Percentiles rank a stretch among this genome's conserved stretches.
Evolutionary conservation across 2,797 vertebrate species (phyloP).

Genomic region (Megaceryle alcyon): DNA sequence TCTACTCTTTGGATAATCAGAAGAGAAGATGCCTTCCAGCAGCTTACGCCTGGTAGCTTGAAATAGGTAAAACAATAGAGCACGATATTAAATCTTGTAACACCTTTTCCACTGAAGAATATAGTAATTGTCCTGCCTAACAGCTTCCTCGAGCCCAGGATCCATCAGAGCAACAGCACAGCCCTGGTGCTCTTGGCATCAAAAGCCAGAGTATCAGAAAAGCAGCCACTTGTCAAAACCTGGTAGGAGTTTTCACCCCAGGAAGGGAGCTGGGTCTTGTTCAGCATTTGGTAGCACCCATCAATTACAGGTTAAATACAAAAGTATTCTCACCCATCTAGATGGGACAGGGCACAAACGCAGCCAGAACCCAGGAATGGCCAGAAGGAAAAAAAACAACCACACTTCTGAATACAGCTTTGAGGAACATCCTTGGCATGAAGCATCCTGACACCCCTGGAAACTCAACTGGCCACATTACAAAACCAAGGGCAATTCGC

Average conservation of each 20-base stretch:
- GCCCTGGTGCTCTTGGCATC: background rate
- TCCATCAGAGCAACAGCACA: background rate
- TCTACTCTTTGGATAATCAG: background rate
- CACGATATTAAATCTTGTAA: conserved; percentile 27
- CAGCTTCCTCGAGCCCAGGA: background rate
- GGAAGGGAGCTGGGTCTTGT: background rate
- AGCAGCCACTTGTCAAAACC: background rate
- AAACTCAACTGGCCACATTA: background rate
- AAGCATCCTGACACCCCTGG: background rate
- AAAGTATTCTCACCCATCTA: background rate
- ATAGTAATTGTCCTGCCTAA: background rate
- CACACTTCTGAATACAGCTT: background rate
- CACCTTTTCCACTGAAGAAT: background rate
- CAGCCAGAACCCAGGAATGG: background rate
- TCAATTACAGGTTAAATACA: background rate
- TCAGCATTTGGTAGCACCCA: background rate
- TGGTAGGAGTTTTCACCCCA: background rate
- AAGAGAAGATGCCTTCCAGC: conserved; percentile 8
- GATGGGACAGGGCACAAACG: background rate
- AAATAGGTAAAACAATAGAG: background rate
- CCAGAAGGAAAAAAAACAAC: no score
- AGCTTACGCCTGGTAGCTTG: background rate
- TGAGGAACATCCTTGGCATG: background rate
- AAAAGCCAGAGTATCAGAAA: background rate
- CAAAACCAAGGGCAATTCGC: background rate